Evolutionary conservation across 2,888 invertebrate species (phyloP).

Genomic region (Lepidocyrtoides sp.): DNA sequence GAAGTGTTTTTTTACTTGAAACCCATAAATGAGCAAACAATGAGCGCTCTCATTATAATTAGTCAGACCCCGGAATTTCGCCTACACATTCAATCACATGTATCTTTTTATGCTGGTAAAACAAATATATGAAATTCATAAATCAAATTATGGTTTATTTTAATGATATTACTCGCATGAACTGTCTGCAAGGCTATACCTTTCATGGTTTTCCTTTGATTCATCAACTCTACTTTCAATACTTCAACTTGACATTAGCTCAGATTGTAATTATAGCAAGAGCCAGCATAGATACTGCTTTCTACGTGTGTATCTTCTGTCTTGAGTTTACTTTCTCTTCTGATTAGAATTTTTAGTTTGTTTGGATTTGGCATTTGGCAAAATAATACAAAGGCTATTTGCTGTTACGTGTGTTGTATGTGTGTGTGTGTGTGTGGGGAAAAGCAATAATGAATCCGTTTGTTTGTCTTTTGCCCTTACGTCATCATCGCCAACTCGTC

Average conservation of each 20-base stretch:
- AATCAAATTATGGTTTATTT: constrained; percentile 38
- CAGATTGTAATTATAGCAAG: no score
- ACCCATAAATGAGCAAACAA: constrained; percentile 27
- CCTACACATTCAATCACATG: not conserved
- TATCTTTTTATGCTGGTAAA: not conserved
- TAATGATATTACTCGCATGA: not conserved
- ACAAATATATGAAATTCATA: not conserved
- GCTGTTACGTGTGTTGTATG: not conserved
- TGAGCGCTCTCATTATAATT: constrained; percentile 18
- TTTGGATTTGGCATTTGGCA: constrained; percentile 12
- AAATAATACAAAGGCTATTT: not conserved
- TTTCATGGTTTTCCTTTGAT: no score
- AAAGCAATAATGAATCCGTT: constrained; percentile 51
- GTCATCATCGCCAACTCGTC: constrained; percentile 23
- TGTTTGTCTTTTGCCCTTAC: constrained; percentile 15
- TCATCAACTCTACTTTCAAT: no score
- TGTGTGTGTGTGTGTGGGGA: not conserved
- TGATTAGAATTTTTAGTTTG: not conserved
- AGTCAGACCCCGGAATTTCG: not conserved
- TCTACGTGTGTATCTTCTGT: not conserved
- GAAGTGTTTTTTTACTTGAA: not conserved
- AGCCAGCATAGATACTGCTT: not conserved
- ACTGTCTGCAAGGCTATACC: not conserved
- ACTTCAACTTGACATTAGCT: no score
- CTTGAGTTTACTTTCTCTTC: not conserved